Conservation (phyloP, 2,888 invertebrate species). For the Timema podura region DNA sequence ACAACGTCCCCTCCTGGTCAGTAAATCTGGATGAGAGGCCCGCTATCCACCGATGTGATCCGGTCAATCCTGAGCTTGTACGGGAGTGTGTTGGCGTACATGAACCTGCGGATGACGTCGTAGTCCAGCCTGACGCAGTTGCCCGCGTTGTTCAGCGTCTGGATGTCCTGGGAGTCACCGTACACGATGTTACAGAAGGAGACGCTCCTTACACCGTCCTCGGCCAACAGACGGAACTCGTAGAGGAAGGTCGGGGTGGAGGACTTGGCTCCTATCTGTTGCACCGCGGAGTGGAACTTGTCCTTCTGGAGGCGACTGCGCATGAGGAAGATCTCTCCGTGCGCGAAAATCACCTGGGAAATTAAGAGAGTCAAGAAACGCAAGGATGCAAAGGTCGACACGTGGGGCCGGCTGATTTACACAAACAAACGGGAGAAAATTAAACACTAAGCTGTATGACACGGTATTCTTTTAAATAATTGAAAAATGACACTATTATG, state of each 20-base stretch:
- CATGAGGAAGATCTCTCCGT: constrained; percentile 19
- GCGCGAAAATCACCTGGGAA: constrained; percentile 16
- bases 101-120: constrained; percentile 18
- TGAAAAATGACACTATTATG: too few relatives aligned
- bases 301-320: constrained; percentile 17
- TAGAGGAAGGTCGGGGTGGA: constrained; percentile 16
- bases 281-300: constrained; percentile 18
- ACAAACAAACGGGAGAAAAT: too few relatives aligned
- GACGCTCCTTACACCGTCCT: constrained; percentile 7
- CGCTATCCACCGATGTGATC: not conserved
- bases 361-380: too few relatives aligned
- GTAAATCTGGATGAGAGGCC: too few relatives aligned
- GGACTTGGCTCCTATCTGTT: constrained; percentile 16
- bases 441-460: too few relatives aligned
- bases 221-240: constrained; percentile 14
- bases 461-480: too few relatives aligned
- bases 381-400: too few relatives aligned
- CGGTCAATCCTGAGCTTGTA: constrained; percentile 1
- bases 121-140: constrained; percentile 21
- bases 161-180: not conserved
- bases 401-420: too few relatives aligned
- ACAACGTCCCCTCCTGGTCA: too few relatives aligned
- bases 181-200: constrained; percentile 2
- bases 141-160: not conserved
- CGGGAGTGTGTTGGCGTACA: constrained; percentile 21